Evolutionary conservation across 2,797 vertebrate species (phyloP).

Genomic region (Orientallactaga sibirica): DNA sequence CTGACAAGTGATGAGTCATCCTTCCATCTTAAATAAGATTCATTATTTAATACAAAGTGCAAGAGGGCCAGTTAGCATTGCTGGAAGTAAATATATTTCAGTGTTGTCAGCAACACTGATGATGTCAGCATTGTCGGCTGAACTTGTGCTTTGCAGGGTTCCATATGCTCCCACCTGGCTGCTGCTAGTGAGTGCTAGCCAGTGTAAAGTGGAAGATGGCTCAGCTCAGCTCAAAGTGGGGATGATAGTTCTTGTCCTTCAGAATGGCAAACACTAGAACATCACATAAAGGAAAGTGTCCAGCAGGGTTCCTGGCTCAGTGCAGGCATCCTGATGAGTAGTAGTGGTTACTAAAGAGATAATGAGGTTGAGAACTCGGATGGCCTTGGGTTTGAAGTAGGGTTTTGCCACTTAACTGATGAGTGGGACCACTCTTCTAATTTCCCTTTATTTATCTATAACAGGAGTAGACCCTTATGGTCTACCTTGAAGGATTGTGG

Average conservation of each 20-base stretch:
- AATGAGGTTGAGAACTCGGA: background rate
- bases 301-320: background rate
- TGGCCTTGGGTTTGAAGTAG: background rate
- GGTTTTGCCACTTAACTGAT: background rate
- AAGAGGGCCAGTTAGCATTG: constrained; percentile 37
- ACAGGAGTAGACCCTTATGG: background rate
- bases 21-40: constrained; percentile 61
- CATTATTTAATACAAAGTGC: constrained; percentile 55
- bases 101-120: background rate
- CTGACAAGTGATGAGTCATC: constrained; percentile 52
- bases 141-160: constrained; percentile 30
- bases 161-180: constrained; percentile 20
- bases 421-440: background rate
- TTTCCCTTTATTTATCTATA: background rate
- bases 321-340: background rate
- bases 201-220: background rate
- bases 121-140: constrained; percentile 44
- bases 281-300: background rate
- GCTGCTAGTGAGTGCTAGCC: background rate
- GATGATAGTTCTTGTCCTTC: background rate
- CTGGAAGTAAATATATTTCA: constrained; percentile 71
- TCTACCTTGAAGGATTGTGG: background rate
- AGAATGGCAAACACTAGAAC: background rate
- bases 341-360: background rate
- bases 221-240: constrained; percentile 1